Base-by-base conservation (phyloP, 2,113 vertebrate species). In the Aptenodytes forsteri region DNA sequence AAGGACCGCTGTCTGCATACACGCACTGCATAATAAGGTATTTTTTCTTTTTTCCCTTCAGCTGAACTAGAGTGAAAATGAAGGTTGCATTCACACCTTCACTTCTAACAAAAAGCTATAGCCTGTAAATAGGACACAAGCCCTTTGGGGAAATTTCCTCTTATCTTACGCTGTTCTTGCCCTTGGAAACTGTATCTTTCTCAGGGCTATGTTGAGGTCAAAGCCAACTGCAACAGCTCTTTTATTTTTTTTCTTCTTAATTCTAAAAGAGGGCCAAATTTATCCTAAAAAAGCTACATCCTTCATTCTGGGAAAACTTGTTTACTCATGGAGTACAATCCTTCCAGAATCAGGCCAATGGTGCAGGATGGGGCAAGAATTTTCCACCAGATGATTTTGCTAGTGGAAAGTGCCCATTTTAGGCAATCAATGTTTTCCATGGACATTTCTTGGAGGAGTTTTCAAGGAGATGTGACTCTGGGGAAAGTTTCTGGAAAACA, bases 1-100 rank as follows among this genome's bases (percentile, higher is more conserved):
- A 20, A 32, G 30, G 27, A 40, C 14, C 2, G 1, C 40, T 17
- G 30, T 10, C 44, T 61, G 40, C 55, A n/a, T 1, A 23, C 9
- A 46, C 34, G 47, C 14, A 11, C 4, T 8, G 36, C 7, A 7
- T 1, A 11, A 16, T 3, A 30, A 23, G 34, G 2, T 6, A 8
- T 26, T 58, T 58, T 46, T 58, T 3, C 15, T 58, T 42, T n/a
- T 59, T 59, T 56, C 44, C 21, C 34, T 70, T 32, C 4, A 46
- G 64, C 29, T 46, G 49, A 65, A 46, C 23, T 17, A 30, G 18
- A 77, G 10, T 47, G 64, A 32, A 82, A 56, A 36, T 4, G 55
- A 66, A 77, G 20, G 36, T 8, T 71, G 11, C 34, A 34, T 54
- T 87, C 64, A 66, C 30, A 83, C 58, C n/a, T 64, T 64, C 22